A percentile compares a stretch with the other conserved stretches of the same genome.
These are phyloP conservation scores for Arenaria interpres DNA, from an alignment of 2,113 vertebrate species.

Conservation along the genomic window DNA sequence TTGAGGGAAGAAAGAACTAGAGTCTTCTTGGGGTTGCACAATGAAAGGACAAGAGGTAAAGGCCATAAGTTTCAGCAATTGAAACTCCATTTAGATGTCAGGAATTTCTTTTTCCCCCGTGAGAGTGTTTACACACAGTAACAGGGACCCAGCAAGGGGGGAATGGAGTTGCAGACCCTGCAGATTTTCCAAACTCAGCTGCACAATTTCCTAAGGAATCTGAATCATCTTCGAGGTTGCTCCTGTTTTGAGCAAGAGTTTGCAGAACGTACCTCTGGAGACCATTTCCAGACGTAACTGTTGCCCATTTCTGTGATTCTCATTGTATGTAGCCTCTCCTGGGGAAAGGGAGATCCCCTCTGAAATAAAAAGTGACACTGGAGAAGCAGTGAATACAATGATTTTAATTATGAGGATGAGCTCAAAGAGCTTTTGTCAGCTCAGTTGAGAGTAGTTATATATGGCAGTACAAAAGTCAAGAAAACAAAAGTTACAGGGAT, in stretches of 20 bases:
- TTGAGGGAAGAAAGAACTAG: neutral
- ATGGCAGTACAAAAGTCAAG: neutral
- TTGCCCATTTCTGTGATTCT: neutral
- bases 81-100: neutral
- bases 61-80: neutral
- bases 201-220: neutral
- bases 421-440: neutral
- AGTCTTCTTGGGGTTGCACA: neutral
- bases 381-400: neutral
- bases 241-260: neutral
- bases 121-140: neutral
- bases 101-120: neutral
- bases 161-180: neutral
- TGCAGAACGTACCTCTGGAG: neutral
- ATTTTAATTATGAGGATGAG: neutral
- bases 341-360: neutral
- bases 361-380: neutral
- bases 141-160: neutral
- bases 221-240: neutral
- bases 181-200: neutral
- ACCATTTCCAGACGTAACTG: fast-evolving
- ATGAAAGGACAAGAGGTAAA: neutral
- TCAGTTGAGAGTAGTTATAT: neutral
- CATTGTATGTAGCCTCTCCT: neutral
- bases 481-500: neutral